phyloP scores from a whole-genome alignment of 2,888 invertebrate genomes.

The Drosophila paranaensis region DNA sequence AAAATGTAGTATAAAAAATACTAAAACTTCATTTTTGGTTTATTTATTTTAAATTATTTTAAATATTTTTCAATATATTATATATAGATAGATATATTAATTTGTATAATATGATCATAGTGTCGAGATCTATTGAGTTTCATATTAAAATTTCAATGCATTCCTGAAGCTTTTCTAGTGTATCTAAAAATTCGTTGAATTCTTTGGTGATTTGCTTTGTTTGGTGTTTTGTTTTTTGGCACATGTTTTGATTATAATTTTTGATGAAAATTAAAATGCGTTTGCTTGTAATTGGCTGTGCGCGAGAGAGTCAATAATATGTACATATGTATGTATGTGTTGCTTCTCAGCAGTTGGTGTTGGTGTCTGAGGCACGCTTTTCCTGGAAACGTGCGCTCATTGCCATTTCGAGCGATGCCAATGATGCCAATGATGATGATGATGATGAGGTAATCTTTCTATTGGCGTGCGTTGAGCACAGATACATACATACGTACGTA shows the following conservation, averaged over 20 bases:
- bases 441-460: slow-evolving; percentile 62
- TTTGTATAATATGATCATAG: too few species aligned
- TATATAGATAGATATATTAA: too few species aligned
- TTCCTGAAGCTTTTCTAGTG: slow-evolving; percentile 11
- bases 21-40: too few species aligned
- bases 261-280: slow-evolving; percentile 79
- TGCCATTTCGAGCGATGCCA: slow-evolving; percentile 66
- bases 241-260: slow-evolving; percentile 78
- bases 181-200: slow-evolving; percentile 17
- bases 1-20: too few species aligned
- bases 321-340: too few species aligned
- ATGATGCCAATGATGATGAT: slow-evolving; percentile 24
- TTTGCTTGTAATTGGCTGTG: slow-evolving; percentile 72
- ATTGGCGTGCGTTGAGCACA: slow-evolving; percentile 24
- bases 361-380: slow-evolving; percentile 64
- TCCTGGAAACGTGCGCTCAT: slow-evolving; percentile 75
- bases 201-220: not conserved
- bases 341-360: slow-evolving; percentile 4
- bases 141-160: too few species aligned
- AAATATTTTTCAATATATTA: too few species aligned
- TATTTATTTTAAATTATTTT: too few species aligned
- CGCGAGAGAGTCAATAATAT: slow-evolving; percentile 21
- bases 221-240: slow-evolving; percentile 43
- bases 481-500: not conserved
- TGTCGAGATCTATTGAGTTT: too few species aligned